These are phyloP conservation scores for Drosophila robusta DNA, from an alignment of 2,888 invertebrate genomes.

Conservation along the genomic window DNA sequence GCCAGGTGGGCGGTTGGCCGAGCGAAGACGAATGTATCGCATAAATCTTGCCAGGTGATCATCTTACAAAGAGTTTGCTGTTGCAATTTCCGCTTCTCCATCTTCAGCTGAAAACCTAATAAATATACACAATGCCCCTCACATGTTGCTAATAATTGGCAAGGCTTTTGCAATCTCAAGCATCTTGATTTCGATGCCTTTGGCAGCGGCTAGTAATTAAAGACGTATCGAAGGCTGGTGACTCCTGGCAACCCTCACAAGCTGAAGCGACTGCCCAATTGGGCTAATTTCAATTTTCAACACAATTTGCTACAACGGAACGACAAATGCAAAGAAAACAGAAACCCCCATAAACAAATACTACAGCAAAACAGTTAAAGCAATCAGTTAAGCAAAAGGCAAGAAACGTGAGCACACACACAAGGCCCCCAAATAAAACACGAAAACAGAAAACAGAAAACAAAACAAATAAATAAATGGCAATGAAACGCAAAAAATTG, in stretches of 20 bases:
- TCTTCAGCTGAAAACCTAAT: conserved; percentile 60
- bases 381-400: conserved; percentile 58
- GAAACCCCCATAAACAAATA: conserved; percentile 34
- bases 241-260: neutral
- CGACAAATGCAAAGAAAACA: conserved; percentile 46
- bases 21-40: conserved; percentile 71
- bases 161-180: conserved; percentile 40
- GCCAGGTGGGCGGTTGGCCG: conserved; percentile 23
- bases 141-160: conserved; percentile 71
- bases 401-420: conserved; percentile 25
- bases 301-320: conserved; percentile 49
- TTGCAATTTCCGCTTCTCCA: conserved; percentile 66
- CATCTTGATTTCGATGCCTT: conserved; percentile 25
- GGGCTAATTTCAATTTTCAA: conserved; percentile 77
- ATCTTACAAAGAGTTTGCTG: conserved; percentile 58
- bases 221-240: conserved; percentile 15
- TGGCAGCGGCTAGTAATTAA: conserved; percentile 36
- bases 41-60: conserved; percentile 72
- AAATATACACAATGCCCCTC: conserved; percentile 64
- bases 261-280: conserved; percentile 36
- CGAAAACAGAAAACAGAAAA: conserved; percentile 9
- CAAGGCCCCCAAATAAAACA: conserved; percentile 17
- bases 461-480: conserved; percentile 51
- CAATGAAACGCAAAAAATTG: conserved; percentile 22
- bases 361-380: conserved; percentile 47